Conservation (phyloP, 2,888 invertebrate genomes). For the Lingula anatina region DNA sequence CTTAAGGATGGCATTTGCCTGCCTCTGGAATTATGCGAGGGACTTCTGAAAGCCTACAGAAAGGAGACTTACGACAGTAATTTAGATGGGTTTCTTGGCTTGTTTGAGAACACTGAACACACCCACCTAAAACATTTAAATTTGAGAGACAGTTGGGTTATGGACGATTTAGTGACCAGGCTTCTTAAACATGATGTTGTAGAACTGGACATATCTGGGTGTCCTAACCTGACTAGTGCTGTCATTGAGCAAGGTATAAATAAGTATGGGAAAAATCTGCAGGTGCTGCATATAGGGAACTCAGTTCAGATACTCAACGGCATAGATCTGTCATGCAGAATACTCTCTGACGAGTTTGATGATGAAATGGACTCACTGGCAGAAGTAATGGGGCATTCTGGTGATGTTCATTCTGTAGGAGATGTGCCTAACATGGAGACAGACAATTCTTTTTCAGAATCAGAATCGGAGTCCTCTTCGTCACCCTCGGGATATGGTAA, state of each 20-base stretch:
- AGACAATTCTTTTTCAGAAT: too few species aligned
- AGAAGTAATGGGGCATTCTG: too few species aligned
- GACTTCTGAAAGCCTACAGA: not conserved
- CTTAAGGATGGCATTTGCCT: not conserved
- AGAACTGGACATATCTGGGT: slow-evolving; percentile 72
- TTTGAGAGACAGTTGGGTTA: slow-evolving; percentile 54
- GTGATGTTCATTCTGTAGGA: too few species aligned
- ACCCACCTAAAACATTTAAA: slow-evolving; percentile 20
- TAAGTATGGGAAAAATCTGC: slow-evolving; percentile 64
- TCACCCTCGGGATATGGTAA: too few species aligned
- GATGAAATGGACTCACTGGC: too few species aligned
- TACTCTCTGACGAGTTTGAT: too few species aligned
- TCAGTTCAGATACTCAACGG: too few species aligned
- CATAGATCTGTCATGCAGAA: too few species aligned
- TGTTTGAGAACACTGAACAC: slow-evolving; percentile 15
- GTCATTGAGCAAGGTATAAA: slow-evolving; percentile 66
- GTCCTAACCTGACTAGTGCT: slow-evolving; percentile 67
- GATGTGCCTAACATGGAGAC: too few species aligned
- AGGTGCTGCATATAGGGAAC: slow-evolving; percentile 68
- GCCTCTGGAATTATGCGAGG: slow-evolving; percentile 2
- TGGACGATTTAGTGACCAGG: slow-evolving; percentile 66
- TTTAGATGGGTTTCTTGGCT: slow-evolving; percentile 10
- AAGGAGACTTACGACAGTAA: slow-evolving; percentile 3
- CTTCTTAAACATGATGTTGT: slow-evolving; percentile 69
- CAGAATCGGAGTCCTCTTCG: too few species aligned